A percentile compares a stretch with the other conserved stretches of the same genome.
phyloP scores from a whole-genome alignment of 2,113 vertebrate species.

The Danio rerio region GRCz12tu NC_133176.1:35771501-35772000 shows the following conservation, averaged over 20 bases:
- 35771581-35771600: constrained; percentile 12
- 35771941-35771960: no score
- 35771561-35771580: neutral
- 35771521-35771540: no score
- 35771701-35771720: neutral
- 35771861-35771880: neutral
- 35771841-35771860: neutral
- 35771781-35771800: neutral
- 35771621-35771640: neutral
- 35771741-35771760: neutral
- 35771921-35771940: no score
- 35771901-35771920: neutral
- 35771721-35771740: neutral
- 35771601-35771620: constrained; percentile 7
- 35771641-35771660: neutral
- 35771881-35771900: neutral
- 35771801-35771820: no score
- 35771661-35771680: neutral
- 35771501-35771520: no score
- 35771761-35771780: neutral
- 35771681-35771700: neutral
- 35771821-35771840: neutral
- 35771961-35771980: no score
- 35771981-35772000: no score
- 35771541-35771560: neutral